Percentiles rank a stretch among this genome's conserved stretches.
Evolutionary conservation across 2,888 invertebrate genomes (phyloP).

Genomic region (Acanthosepion esculentum): DNA sequence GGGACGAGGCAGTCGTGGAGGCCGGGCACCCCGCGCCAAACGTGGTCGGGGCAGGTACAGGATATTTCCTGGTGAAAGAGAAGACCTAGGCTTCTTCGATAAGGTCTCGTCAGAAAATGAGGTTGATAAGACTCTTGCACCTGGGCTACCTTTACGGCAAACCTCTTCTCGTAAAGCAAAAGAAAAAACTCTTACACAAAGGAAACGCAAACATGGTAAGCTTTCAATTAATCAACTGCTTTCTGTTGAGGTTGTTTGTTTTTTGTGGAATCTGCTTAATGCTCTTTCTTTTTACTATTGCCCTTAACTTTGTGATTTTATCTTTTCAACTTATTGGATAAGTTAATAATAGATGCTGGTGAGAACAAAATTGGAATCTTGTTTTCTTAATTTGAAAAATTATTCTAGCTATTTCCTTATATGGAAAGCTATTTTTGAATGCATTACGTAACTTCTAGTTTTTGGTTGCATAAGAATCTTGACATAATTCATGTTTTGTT

Average conservation of each 20-base stretch:
- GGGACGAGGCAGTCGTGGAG: slow-evolving; percentile 50
- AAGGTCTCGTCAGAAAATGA: slow-evolving; percentile 51
- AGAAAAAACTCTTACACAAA: slow-evolving; percentile 58
- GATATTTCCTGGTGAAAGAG: slow-evolving; percentile 37
- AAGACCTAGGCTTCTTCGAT: neutral
- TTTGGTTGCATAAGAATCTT: too few relatives aligned
- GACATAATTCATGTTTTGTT: too few relatives aligned
- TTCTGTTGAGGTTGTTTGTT: neutral
- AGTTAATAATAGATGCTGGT: too few relatives aligned
- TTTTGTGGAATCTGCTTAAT: neutral
- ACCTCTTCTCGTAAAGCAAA: slow-evolving; percentile 64
- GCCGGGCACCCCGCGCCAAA: neutral
- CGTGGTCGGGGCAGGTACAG: slow-evolving; percentile 23
- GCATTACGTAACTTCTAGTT: too few relatives aligned
- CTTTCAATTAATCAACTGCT: neutral
- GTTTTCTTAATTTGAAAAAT: too few relatives aligned
- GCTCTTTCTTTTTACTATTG: neutral
- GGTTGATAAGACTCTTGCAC: slow-evolving; percentile 49
- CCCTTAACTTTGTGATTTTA: too few relatives aligned
- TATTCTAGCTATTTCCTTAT: too few relatives aligned
- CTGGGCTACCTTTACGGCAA: slow-evolving; percentile 57
- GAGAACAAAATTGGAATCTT: too few relatives aligned
- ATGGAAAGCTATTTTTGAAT: too few relatives aligned
- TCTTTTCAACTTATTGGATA: too few relatives aligned
- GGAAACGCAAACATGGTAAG: slow-evolving; percentile 51